A percentile compares a stretch with the other conserved stretches of the same genome.
Conservation (phyloP, 2,888 invertebrate genomes). For the Meteorus colon region DNA sequence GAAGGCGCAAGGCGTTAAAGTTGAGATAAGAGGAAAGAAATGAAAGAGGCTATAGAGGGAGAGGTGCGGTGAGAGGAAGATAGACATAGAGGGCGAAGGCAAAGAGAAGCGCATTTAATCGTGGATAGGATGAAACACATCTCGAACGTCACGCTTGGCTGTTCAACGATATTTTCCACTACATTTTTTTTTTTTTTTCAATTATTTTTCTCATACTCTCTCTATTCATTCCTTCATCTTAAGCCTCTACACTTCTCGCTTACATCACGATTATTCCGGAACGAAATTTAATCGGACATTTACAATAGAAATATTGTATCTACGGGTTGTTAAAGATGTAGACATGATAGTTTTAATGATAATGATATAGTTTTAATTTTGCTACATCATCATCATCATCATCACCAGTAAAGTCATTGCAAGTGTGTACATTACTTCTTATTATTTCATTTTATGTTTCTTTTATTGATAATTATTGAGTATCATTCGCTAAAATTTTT, state of each 20-base stretch:
- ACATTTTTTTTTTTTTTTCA: conserved; percentile 27
- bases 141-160: conserved; percentile 43
- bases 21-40: conserved; percentile 5
- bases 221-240: conserved; percentile 1
- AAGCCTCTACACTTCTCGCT: background rate
- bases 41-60: conserved; percentile 21
- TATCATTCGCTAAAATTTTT: background rate
- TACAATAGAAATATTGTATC: background rate
- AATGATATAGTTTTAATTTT: conserved; percentile 7
- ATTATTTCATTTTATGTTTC: background rate
- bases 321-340: background rate
- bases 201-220: conserved; percentile 21
- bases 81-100: conserved; percentile 39
- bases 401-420: background rate
- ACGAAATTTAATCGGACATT: conserved; percentile 6
- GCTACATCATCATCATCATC: background rate
- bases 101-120: conserved; percentile 40
- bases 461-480: background rate
- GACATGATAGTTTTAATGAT: conserved; percentile 8
- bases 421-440: conserved; percentile 4
- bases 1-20: background rate
- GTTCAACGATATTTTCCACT: conserved; percentile 49
- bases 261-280: background rate
- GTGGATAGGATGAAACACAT: conserved; percentile 32
- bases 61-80: conserved; percentile 37